These are phyloP conservation scores for Elachura formosa DNA, from an alignment of 2,113 vertebrate species.

Conservation along the genomic window DNA sequence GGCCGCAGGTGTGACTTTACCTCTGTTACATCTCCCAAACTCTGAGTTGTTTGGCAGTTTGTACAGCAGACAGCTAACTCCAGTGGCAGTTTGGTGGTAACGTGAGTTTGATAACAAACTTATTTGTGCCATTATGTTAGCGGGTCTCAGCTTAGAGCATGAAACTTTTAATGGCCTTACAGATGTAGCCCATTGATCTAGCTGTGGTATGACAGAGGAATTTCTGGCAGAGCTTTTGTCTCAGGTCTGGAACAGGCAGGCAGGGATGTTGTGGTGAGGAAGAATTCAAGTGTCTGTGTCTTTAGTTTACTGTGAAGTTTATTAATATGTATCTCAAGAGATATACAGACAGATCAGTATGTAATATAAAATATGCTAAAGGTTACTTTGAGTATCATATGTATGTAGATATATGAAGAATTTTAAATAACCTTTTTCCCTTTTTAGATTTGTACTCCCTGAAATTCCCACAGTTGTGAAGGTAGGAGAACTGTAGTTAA, in stretches of 20 bases:
- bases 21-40: neutral
- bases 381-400: neutral
- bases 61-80: neutral
- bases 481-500: neutral
- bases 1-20: neutral
- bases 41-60: neutral
- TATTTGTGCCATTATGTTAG: neutral
- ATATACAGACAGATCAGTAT: neutral
- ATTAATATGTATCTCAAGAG: neutral
- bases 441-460: neutral
- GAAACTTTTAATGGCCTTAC: neutral
- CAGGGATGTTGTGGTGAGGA: neutral
- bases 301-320: neutral
- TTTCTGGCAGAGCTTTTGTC: neutral
- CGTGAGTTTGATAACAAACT: neutral
- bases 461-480: neutral
- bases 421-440: neutral
- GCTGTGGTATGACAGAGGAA: neutral
- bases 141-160: neutral
- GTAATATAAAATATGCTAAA: neutral
- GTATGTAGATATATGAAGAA: neutral
- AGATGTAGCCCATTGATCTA: neutral
- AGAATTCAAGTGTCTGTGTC: neutral
- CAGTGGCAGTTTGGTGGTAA: neutral
- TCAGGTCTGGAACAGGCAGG: neutral